Evolutionary conservation across 1,140 invertebrate genomes (phyloP).

Genomic region (Octopus sinensis): DNA sequence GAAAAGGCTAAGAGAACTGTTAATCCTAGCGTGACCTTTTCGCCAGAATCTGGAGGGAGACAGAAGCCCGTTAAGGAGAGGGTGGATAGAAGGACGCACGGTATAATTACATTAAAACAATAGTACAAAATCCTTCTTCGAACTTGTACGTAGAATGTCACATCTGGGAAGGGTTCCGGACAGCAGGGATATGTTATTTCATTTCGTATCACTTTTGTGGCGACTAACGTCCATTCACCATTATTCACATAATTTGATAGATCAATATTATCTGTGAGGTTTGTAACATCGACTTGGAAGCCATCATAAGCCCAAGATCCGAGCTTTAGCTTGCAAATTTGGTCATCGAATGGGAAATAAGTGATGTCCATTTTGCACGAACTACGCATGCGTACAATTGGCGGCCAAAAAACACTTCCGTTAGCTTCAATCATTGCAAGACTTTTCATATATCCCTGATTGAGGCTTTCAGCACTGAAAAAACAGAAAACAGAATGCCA

Average conservation of each 20-base stretch:
- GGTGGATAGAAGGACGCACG: slow-evolving; percentile 52
- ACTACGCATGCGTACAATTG: slow-evolving; percentile 62
- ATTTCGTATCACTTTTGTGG: slow-evolving; percentile 45
- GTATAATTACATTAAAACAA: slow-evolving; percentile 55
- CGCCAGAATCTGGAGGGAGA: slow-evolving; percentile 52
- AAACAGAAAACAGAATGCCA: slow-evolving; percentile 7
- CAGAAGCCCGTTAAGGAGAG: slow-evolving; percentile 48
- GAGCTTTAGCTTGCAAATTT: slow-evolving; percentile 86
- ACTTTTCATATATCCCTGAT: slow-evolving; percentile 60
- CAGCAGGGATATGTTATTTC: slow-evolving; percentile 53
- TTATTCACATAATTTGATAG: slow-evolving; percentile 50
- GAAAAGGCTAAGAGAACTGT: slow-evolving; percentile 65
- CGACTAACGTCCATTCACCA: slow-evolving; percentile 51
- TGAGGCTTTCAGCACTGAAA: slow-evolving; percentile 62
- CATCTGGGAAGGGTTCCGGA: slow-evolving; percentile 62
- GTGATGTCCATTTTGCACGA: slow-evolving; percentile 94
- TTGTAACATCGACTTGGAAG: slow-evolving; percentile 57
- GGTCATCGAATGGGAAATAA: slow-evolving; percentile 99
- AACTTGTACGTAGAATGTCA: slow-evolving; percentile 59
- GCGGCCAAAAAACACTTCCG: slow-evolving; percentile 64
- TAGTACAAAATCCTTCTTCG: slow-evolving; percentile 51
- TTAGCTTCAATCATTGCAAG: slow-evolving; percentile 59
- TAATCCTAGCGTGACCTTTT: slow-evolving; percentile 54
- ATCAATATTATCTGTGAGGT: slow-evolving; percentile 44
- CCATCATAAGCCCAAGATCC: slow-evolving; percentile 64